Percentiles rank a stretch among this genome's conserved stretches.
phyloP scores from a whole-genome alignment of 1,140 invertebrate genomes.

The Ceratina japonica region DNA sequence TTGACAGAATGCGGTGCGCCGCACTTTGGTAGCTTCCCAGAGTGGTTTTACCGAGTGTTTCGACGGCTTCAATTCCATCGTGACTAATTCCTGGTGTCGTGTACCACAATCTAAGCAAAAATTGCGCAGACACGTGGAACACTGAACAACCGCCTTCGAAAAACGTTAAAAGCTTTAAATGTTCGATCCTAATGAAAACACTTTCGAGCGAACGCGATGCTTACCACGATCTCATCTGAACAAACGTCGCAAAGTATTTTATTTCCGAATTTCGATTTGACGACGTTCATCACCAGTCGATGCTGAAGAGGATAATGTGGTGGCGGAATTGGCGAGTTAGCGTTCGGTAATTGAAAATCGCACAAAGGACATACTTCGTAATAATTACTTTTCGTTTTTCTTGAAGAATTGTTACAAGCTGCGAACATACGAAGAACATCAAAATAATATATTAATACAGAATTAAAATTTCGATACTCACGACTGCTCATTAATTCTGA shows the following conservation, averaged over 20 bases:
- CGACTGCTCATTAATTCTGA: slow-evolving; percentile 67
- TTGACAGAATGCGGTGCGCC: slow-evolving; percentile 70
- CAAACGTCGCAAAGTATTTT: slow-evolving; percentile 72
- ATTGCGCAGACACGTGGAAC: slow-evolving; percentile 75
- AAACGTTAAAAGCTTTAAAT: slow-evolving; percentile 17
- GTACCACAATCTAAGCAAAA: slow-evolving; percentile 75
- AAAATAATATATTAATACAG: not conserved
- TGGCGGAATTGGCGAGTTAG: slow-evolving; percentile 60
- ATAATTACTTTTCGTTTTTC: slow-evolving; percentile 5
- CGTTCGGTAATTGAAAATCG: slow-evolving; percentile 67
- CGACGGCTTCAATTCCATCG: slow-evolving; percentile 45
- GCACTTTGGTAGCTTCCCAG: slow-evolving; percentile 73
- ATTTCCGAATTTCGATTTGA: slow-evolving; percentile 68
- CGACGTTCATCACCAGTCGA: slow-evolving; percentile 69
- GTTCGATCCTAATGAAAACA: not conserved
- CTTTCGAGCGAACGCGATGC: not conserved
- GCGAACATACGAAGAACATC: not conserved
- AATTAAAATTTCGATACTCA: slow-evolving; percentile 14
- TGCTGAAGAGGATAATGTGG: slow-evolving; percentile 76
- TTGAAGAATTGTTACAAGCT: slow-evolving; percentile 32
- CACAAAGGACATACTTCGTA: slow-evolving; percentile 72
- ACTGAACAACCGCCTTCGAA: slow-evolving; percentile 74
- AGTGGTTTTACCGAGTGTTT: slow-evolving; percentile 73
- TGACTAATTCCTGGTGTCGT: slow-evolving; percentile 71
- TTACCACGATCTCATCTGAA: slow-evolving; percentile 69